phyloP scores from a whole-genome alignment of 1,140 invertebrate species.

The Matsumurasca onukii region DNA sequence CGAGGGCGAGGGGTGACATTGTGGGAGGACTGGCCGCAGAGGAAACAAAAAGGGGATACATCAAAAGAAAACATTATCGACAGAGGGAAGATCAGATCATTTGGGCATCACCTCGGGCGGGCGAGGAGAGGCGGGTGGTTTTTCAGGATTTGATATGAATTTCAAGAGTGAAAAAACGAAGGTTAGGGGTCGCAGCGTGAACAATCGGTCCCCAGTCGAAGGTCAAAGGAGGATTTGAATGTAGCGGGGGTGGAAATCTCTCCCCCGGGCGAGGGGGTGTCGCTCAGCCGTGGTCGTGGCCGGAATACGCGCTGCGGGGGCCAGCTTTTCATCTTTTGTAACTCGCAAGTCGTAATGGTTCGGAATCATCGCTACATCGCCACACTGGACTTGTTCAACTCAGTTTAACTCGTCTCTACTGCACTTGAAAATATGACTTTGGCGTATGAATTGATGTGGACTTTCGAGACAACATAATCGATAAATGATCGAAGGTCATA shows the following conservation, averaged over 20 bases:
- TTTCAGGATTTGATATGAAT: conserved; percentile 32
- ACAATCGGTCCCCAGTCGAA: conserved; percentile 27
- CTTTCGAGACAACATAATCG: too few relatives aligned
- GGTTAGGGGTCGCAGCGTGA: conserved; percentile 29
- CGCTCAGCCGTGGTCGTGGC: conserved; percentile 18
- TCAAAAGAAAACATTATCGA: conserved; percentile 30
- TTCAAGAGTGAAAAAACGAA: conserved; percentile 30
- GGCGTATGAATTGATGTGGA: too few relatives aligned
- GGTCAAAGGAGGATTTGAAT: conserved; percentile 31
- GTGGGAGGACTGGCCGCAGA: conserved; percentile 3
- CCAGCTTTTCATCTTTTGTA: neutral
- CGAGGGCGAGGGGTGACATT: neutral
- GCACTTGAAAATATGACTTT: too few relatives aligned
- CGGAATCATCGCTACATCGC: neutral
- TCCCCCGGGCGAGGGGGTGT: conserved; percentile 25
- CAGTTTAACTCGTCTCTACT: too few relatives aligned
- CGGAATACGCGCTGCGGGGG: conserved; percentile 12
- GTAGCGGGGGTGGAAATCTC: conserved; percentile 11
- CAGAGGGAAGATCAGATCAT: conserved; percentile 20
- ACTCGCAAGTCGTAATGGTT: neutral
- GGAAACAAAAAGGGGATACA: conserved; percentile 26
- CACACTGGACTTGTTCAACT: too few relatives aligned
- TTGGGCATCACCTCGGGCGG: conserved; percentile 11
- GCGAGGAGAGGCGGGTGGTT: neutral
- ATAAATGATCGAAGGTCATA: too few relatives aligned